Conservation (phyloP, 2,797 vertebrate species). For the Australoheros facetus region DNA sequence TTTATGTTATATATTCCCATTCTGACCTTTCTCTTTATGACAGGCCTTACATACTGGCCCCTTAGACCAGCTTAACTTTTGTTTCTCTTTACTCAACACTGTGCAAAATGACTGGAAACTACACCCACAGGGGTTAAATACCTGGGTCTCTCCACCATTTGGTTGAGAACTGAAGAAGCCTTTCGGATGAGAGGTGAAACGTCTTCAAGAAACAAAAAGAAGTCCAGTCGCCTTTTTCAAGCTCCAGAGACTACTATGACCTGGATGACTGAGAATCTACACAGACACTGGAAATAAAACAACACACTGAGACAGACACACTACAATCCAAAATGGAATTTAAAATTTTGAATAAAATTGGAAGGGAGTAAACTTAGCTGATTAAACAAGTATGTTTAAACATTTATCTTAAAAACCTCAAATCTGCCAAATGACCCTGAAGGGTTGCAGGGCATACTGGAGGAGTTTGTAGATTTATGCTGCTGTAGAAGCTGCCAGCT, state of each 20-base stretch:
- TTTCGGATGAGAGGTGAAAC: too few relatives aligned
- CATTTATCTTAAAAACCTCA: not conserved
- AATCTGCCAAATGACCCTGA: not conserved
- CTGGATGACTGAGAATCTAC: too few relatives aligned
- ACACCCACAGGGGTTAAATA: too few relatives aligned
- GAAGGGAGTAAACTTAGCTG: not conserved
- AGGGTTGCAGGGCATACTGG: not conserved
- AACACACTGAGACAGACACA: too few relatives aligned
- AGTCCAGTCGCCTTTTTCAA: too few relatives aligned
- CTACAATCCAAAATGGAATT: not conserved
- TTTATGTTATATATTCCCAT: not conserved
- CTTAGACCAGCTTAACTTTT: not conserved
- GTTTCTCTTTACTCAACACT: not conserved
- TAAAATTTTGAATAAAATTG: not conserved
- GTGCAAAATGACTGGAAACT: not conserved
- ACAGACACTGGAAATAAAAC: not conserved
- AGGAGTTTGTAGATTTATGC: not conserved
- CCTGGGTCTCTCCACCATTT: too few relatives aligned
- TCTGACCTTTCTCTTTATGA: not conserved
- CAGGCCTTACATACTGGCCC: not conserved
- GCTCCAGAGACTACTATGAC: too few relatives aligned
- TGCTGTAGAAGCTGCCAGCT: constrained; percentile 2
- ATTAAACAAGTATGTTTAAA: not conserved
- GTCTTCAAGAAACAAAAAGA: too few relatives aligned
- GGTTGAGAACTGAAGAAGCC: too few relatives aligned